These are phyloP conservation scores for Cygnus buccinator DNA, from an alignment of 2,113 vertebrate species.

Conservation along the genomic window DNA sequence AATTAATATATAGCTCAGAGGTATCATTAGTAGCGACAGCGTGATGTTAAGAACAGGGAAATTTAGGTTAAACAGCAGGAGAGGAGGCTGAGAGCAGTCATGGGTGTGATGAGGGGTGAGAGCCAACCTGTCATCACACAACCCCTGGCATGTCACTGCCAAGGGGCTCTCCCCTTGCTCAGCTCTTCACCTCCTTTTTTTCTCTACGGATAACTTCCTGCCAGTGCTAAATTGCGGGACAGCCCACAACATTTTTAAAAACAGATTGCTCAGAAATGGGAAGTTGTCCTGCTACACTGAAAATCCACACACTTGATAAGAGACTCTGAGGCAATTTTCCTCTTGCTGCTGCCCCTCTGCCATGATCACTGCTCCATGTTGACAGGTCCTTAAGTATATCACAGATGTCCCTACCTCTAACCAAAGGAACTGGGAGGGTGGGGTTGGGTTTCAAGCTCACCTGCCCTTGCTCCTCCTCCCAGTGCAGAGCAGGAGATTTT, in stretches of 20 bases:
- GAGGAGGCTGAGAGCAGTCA: neutral
- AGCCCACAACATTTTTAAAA: neutral
- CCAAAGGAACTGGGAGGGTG: neutral
- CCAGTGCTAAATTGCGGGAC: neutral
- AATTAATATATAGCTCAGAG: slow-evolving; percentile 55
- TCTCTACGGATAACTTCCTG: neutral
- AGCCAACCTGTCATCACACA: accelerated
- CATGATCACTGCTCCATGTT: neutral
- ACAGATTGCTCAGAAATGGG: neutral
- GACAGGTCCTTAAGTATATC: neutral
- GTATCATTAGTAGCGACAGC: slow-evolving; percentile 42
- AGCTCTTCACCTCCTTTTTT: neutral
- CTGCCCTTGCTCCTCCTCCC: neutral
- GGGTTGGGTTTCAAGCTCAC: neutral
- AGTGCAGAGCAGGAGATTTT: neutral
- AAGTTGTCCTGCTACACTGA: neutral
- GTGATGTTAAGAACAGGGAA: slow-evolving; percentile 38
- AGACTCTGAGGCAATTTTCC: neutral
- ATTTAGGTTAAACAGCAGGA: slow-evolving; percentile 60
- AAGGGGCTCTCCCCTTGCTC: neutral
- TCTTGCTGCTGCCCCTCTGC: neutral
- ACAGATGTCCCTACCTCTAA: neutral
- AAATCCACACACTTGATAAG: neutral
- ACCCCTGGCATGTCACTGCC: neutral
- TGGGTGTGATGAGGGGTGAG: neutral